Evolutionary conservation across 2,888 invertebrate species (phyloP), one percentile per base, ranked within the genome.

Genomic region (Meta bourneti): DNA sequence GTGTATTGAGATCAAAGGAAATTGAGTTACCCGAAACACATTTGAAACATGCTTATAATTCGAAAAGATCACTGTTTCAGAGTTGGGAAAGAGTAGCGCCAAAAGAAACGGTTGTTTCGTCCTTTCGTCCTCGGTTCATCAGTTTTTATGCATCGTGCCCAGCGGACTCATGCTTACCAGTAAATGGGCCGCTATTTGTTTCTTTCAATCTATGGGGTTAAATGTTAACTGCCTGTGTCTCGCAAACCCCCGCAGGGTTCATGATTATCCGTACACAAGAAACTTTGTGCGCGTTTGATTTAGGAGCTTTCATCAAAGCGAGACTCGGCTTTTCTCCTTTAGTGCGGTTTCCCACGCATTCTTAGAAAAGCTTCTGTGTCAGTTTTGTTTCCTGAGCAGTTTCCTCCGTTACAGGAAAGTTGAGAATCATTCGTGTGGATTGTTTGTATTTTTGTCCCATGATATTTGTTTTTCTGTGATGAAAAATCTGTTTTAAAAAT

Each of bases 221-320:
- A 86, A 86, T 51, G 86, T 86, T 86, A 86, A 86, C 78, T 85
- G 77, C 69, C 61, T 54, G 48, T 54, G 54, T 72, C 77, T 69
- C 20, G 20, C 75, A n/a, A 20, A 16, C 86, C 54, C 78, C 77
- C 70, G 70, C 52, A 52, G 52, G 86, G 52, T 77, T 70, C 51
- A 49, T 78, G 75, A 84, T 52, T 78, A 61, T 7, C 49, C 51
- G 13, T 8, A 8, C 11, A 85, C 16, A 49, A 52, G 74, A 83
- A 51, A 52, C 74, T 52, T 52, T 83, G 72, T 74, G 52, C 16
- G 20, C 54, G 20, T 74, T 16, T 83, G 83, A 83, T 83, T 83
- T 83, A 83, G 74, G 51, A 72, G 20, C 34, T 51, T 72, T 83
- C 83, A 54, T 19, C 83, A 52, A 19, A 34, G 34, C 54, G 54